Base-by-base conservation (phyloP, 2,113 vertebrate species). In the Chamaetylas fuelleborni region DNA sequence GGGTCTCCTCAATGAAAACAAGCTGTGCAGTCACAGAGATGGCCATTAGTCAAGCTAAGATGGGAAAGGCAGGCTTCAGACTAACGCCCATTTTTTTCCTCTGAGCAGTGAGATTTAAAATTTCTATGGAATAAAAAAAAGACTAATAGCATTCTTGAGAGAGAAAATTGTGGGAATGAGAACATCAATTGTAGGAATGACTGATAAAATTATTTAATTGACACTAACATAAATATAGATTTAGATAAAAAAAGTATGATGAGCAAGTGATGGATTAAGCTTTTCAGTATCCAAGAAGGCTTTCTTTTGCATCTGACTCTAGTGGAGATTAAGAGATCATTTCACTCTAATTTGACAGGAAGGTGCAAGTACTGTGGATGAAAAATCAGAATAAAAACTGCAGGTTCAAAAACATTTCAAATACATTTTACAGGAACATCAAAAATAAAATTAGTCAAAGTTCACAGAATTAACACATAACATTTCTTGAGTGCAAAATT, bases 171-270 rank as follows among this genome's bases (percentile, higher is more conserved):
- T 88, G 48, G 42, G 56, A 88, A 78, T 73, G 57, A 66, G 60
- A 53, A 14, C 90, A 96, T 76, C 60, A 19, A 14, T 95, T 77
- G 42, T 43, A 67, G 43, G 17, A 71, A 81, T 23, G 29, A 70
- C 8, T 16, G 66, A 85, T 48, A 71, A 91, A 91, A 78, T 88
- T 15, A 38, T 81, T 71, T 71, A 87, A 93, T 45, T 90, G 72
- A 86, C 86, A 69, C 29, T 86, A 94, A 90, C 9, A 29, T 76
- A 47, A 93, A 94, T 69, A 93, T 8, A 82, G 48, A 93, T 69
- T 67, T 66, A 82, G 56, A 47, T 25, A 58, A 88, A 90, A 90
- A 89, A 93, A 42, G 13, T 51, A 28, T 71, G 66, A 79, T 54
- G 42, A 12, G 34, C 22, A 92, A 92, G 42, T 81, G 85, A 94